phyloP scores from a whole-genome alignment of 2,113 vertebrate species.

The Silurus meridionalis region DNA sequence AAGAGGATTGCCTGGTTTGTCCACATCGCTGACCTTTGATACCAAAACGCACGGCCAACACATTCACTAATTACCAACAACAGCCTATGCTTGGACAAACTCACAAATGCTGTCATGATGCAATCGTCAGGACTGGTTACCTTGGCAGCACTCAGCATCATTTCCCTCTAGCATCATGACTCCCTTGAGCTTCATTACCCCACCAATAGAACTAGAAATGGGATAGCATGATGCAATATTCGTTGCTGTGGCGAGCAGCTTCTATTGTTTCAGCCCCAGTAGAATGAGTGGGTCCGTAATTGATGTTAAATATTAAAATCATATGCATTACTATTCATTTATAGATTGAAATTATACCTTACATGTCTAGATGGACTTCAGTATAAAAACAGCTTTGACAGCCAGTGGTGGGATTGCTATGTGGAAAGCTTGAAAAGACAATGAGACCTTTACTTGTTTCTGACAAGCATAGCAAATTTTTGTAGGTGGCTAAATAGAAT shows the following conservation, averaged over 20 bases:
- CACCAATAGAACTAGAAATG: constrained; percentile 35
- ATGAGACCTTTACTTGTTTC: constrained; percentile 1
- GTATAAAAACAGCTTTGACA: not conserved
- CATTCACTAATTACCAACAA: not conserved
- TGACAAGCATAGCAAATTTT: not conserved
- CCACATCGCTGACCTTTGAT: not conserved
- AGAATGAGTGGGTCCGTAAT: constrained; percentile 9
- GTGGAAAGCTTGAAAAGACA: not conserved
- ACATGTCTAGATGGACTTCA: not conserved
- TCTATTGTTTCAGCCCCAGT: not conserved
- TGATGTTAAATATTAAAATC: constrained; percentile 24
- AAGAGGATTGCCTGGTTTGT: constrained; percentile 17
- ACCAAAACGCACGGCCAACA: not conserved
- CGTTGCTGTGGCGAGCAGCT: constrained; percentile 16
- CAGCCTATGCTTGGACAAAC: not conserved
- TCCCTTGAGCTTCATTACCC: constrained; percentile 39
- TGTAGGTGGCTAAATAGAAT: not conserved
- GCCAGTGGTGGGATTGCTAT: not conserved
- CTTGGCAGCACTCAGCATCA: constrained; percentile 41
- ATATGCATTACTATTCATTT: constrained; percentile 1
- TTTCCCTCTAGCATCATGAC: constrained; percentile 28
- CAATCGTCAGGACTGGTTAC: constrained; percentile 23
- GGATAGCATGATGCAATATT: constrained; percentile 37
- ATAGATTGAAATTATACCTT: constrained; percentile 1
- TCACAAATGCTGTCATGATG: constrained; percentile 28